phyloP scores from a whole-genome alignment of 2,888 invertebrate species.

The Drosophila lutescens region DNA sequence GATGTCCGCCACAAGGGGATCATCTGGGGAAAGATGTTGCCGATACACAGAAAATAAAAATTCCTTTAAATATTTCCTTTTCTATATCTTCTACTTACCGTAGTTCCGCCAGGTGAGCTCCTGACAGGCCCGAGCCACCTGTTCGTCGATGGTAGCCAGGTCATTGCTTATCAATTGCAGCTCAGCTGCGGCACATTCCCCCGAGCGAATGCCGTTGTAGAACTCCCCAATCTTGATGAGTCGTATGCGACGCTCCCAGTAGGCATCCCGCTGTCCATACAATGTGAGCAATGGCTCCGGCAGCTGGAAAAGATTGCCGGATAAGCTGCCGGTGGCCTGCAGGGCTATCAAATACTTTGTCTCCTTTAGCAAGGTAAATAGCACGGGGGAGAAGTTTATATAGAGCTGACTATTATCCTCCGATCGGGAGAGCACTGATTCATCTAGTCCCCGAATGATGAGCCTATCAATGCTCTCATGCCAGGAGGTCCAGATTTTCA shows the following conservation, averaged over 20 bases:
- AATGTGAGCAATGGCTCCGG: constrained; percentile 69
- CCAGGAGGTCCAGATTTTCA: constrained; percentile 86
- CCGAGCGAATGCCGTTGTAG: constrained; percentile 92
- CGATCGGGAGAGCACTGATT: constrained; percentile 73
- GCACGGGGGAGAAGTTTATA: constrained; percentile 84
- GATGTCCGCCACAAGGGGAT: constrained; percentile 66
- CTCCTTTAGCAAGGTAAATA: constrained; percentile 91
- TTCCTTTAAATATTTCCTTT: background rate
- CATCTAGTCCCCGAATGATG: constrained; percentile 83
- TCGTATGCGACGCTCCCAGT: constrained; percentile 83
- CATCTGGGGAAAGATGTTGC: constrained; percentile 55
- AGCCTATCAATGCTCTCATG: constrained; percentile 85
- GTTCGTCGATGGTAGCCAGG: constrained; percentile 89
- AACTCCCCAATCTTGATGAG: constrained; percentile 88
- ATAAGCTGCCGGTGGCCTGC: constrained; percentile 57
- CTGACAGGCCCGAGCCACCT: constrained; percentile 88
- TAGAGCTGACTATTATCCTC: constrained; percentile 51
- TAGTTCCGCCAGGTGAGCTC: constrained; percentile 92
- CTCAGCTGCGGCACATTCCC: constrained; percentile 89
- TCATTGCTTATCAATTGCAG: constrained; percentile 91
- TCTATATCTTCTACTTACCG: constrained; percentile 86
- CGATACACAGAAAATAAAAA: background rate
- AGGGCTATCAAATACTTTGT: constrained; percentile 91
- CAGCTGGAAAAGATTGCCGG: constrained; percentile 62
- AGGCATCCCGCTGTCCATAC: constrained; percentile 73